phyloP scores from a whole-genome alignment of 2,888 invertebrate species.

The Diloba caeruleocephala region DNA sequence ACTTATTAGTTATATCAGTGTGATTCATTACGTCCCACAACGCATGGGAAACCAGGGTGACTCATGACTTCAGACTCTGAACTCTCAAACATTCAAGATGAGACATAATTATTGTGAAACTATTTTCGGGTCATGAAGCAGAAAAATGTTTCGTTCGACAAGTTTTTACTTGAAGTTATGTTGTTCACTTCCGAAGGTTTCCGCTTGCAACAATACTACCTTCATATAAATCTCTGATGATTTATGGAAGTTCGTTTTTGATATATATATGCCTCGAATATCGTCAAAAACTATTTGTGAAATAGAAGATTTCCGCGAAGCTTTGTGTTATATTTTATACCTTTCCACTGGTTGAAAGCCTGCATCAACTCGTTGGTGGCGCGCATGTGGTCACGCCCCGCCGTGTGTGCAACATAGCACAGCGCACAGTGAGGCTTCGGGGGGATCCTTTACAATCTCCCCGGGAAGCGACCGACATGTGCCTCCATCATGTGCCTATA shows the following conservation, averaged over 20 bases:
- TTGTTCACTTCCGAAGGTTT: constrained; percentile 38
- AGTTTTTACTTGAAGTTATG: constrained; percentile 32
- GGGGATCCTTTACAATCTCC: too few species aligned
- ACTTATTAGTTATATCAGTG: constrained; percentile 37
- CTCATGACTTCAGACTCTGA: constrained; percentile 23
- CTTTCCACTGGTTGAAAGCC: too few species aligned
- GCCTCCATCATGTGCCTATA: too few species aligned
- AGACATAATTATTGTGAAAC: constrained; percentile 37
- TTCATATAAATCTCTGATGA: constrained; percentile 14
- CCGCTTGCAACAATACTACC: constrained; percentile 31
- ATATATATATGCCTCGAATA: too few species aligned
- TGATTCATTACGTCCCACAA: constrained; percentile 38
- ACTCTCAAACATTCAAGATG: constrained; percentile 28
- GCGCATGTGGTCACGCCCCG: too few species aligned
- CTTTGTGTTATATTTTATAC: too few species aligned
- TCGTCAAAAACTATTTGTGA: too few species aligned
- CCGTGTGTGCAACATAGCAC: too few species aligned
- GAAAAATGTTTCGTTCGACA: not conserved
- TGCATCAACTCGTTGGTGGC: too few species aligned
- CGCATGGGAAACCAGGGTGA: constrained; percentile 36
- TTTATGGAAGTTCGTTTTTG: not conserved
- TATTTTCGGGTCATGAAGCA: constrained; percentile 21
- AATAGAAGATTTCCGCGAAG: too few species aligned
- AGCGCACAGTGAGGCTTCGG: too few species aligned
- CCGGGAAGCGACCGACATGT: too few species aligned